These are phyloP conservation scores for Oophaga sylvatica DNA, from an alignment of 2,797 vertebrate genomes.

Conservation along the genomic window DNA sequence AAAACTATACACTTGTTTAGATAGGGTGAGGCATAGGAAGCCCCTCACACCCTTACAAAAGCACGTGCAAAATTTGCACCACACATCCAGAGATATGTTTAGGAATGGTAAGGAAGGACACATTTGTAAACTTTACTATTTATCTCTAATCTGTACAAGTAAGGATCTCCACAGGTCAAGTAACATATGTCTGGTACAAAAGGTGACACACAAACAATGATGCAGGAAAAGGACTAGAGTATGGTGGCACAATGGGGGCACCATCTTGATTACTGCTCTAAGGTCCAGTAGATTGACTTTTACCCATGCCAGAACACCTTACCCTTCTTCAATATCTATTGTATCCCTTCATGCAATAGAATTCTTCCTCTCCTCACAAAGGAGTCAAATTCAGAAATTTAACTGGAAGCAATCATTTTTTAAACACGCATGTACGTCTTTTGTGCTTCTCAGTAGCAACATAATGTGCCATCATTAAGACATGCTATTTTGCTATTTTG, in stretches of 20 bases:
- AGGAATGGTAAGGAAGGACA: too few species aligned
- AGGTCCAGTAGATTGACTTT: background rate
- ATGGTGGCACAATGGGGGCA: background rate
- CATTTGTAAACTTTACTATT: background rate
- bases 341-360: background rate
- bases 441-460: background rate
- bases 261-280: too few species aligned
- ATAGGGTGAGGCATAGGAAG: too few species aligned
- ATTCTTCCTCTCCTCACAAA: background rate
- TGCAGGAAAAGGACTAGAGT: background rate
- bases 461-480: conserved; percentile 18
- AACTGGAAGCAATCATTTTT: background rate
- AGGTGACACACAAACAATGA: background rate
- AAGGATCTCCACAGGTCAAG: background rate
- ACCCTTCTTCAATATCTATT: background rate
- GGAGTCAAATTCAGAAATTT: background rate
- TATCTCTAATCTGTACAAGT: background rate
- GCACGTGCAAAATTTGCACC: too few species aligned
- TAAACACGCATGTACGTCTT: background rate
- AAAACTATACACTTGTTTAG: too few species aligned
- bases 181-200: background rate
- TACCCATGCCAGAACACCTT: background rate
- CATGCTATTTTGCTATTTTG: conserved; percentile 34
- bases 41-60: too few species aligned
- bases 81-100: too few species aligned